phyloP scores from a whole-genome alignment of 64 coral and sea anemone genomes.

The Actinia tenebrosa region DNA sequence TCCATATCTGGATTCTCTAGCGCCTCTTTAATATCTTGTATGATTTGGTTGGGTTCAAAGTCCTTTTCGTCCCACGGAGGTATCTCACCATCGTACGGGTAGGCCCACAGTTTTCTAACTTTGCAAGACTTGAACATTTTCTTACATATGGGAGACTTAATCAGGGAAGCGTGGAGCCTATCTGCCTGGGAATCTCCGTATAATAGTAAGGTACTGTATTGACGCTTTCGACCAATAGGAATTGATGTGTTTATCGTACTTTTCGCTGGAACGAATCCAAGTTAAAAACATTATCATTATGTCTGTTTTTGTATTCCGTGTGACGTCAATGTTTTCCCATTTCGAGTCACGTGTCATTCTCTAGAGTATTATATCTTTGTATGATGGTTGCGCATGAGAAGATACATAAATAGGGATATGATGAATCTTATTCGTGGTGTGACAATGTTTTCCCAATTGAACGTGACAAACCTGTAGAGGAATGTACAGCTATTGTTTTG shows the following conservation, averaged over 20 bases:
- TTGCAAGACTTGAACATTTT: conserved; percentile 72
- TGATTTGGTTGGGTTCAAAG: conserved; percentile 56
- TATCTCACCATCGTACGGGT: conserved; percentile 29
- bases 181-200: conserved; percentile 92
- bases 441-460: too few relatives aligned
- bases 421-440: too few relatives aligned
- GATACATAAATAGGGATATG: too few relatives aligned
- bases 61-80: conserved; percentile 64
- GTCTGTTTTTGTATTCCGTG: not conserved
- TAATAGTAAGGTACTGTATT: conserved; percentile 53
- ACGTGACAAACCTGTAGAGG: not conserved
- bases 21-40: conserved; percentile 31
- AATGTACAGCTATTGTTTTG: too few relatives aligned
- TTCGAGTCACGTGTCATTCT: too few relatives aligned
- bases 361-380: too few relatives aligned
- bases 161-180: conserved; percentile 45
- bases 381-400: too few relatives aligned
- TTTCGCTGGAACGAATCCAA: not conserved
- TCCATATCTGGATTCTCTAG: conserved; percentile 59
- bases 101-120: conserved; percentile 78
- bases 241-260: not conserved
- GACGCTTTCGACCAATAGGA: not conserved
- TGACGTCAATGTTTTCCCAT: not conserved
- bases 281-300: not conserved
- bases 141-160: conserved; percentile 44